Base-by-base conservation (phyloP, 1,140 invertebrate species). In the Coboldia fuscipes region DNA sequence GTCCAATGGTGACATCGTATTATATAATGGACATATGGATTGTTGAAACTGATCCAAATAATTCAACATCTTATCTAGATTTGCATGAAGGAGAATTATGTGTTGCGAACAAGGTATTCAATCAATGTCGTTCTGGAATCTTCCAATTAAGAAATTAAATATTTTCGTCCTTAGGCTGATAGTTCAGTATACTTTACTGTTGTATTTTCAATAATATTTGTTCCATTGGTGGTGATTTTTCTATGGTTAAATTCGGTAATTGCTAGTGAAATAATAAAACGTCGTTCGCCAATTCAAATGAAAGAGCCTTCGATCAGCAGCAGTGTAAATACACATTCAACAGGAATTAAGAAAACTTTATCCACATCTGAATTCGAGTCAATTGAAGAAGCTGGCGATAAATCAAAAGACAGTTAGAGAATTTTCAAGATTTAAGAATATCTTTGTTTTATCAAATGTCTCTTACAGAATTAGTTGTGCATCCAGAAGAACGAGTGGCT, bases 231-330 rank as follows among this genome's bases (percentile, higher is more conserved):
- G 16, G 41, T 53, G 17, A 51, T 59, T 30, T 66, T 68, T 37
- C 21, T 66, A 9, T 58, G 57, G 38, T 47, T 70, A 9, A 63
- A 70, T 39, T 46, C 55, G 15, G 56, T 58, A 1, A 56, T 68
- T n/a, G 63, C 61, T 2, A 39, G 50, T 18, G 51, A 61, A 33
- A 50, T 68, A 30, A 66, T 58, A 56, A 48, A 43, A 17, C 48
- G 54, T 30, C 37, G 53, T n/a, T n/a, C 5, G 5, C 27, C 27
- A 15, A 29, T 29, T 8, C n/a, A 6, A 13, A 13, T 15, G 5
- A 6, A 9, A 29, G n/a, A n/a, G n/a, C n/a, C 27, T 13, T 8
- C 8, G 14, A 9, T 10, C 27, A 13, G 9, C n/a, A n/a, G n/a
- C 27, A 29, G 14, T 29, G 27, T 15, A 5, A 13, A 29, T 29